Evolutionary conservation across 2,113 vertebrate genomes (phyloP), one percentile per base, ranked within the genome.

Genomic region (Illadopsis cleaveri): DNA sequence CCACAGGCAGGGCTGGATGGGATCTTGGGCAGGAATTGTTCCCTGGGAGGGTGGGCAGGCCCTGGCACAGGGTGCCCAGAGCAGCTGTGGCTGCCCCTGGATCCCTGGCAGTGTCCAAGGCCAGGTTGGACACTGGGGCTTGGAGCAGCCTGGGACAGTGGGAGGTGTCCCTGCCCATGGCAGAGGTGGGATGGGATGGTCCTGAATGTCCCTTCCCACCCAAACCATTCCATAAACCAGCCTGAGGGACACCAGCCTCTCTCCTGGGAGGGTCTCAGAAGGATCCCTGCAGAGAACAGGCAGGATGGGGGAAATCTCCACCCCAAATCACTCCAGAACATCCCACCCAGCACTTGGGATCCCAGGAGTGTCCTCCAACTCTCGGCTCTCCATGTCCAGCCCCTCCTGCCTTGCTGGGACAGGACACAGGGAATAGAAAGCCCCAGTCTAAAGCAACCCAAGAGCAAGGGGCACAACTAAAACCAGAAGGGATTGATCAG

Each of bases 171-270:
- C 51, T 73, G 68, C 6, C 8, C 19, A 12, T 11, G 38, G n/a
- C 24, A 70, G 2, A 6, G 58, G 21, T 19, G 37, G 37, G 0
- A 66, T 2, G 0, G 1, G 38, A 30, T 4, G 2, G 4, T 2
- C 10, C 9, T 24, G 17, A 25, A 37, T 2, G 20, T 53, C 30
- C 30, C 53, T 47, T 53, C 61, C 53, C 2, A 3, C 20, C 24
- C 45, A 51, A 82, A 12, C 7, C 45, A 40, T 82, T 9, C 38
- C 25, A 37, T 18, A 53, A 50, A 38, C 16, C 51, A 25, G 35
- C 56, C 73, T 40, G 48, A 60, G 31, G 42, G 22, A 37, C 64
- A 42, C 24, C n/a, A 44, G 0, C 2, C 19, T 77, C 24, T 15
- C 21, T 42, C 76, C 14, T 22, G 70, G 31, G n/a, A 45, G 28